Percentiles rank a stretch among this genome's conserved stretches.
Conservation (phyloP, 1,140 invertebrate genomes). For the Zaprionus ghesquierei region DNA sequence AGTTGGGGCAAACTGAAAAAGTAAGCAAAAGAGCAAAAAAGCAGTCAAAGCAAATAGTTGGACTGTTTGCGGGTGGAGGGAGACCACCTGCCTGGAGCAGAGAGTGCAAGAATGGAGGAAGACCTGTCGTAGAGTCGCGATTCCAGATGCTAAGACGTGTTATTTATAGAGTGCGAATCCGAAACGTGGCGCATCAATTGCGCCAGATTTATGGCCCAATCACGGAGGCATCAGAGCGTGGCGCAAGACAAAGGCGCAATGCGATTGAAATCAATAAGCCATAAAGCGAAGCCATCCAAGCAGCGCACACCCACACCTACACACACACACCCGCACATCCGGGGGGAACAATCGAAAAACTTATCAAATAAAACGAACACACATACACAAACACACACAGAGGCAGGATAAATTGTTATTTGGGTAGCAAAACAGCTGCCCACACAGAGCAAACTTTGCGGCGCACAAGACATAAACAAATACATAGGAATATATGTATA, state of each 20-base stretch:
- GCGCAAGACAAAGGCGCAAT: constrained; percentile 44
- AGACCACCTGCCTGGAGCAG: no score
- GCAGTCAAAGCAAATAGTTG: background rate
- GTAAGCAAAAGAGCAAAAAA: constrained; percentile 9
- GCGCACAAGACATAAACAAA: background rate
- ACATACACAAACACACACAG: constrained; percentile 7
- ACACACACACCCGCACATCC: background rate
- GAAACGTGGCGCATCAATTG: constrained; percentile 38
- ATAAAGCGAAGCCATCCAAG: constrained; percentile 52
- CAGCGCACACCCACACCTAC: constrained; percentile 6
- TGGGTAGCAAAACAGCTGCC: constrained; percentile 1
- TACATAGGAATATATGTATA: background rate
- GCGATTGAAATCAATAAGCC: constrained; percentile 72
- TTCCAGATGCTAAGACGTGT: constrained; percentile 25
- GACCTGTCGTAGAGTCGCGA: background rate
- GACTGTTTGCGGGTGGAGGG: no score
- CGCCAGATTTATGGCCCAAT: constrained; percentile 60
- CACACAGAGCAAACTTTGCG: constrained; percentile 1
- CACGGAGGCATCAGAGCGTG: constrained; percentile 10
- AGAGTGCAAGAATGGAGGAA: background rate
- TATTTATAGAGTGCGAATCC: constrained; percentile 33
- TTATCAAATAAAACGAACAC: constrained; percentile 63
- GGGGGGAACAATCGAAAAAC: constrained; percentile 41
- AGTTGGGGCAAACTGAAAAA: constrained; percentile 21
- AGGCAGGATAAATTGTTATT: constrained; percentile 19